Conservation (phyloP, 2,113 vertebrate genomes). For the Cephalopholis sonnerati region DNA sequence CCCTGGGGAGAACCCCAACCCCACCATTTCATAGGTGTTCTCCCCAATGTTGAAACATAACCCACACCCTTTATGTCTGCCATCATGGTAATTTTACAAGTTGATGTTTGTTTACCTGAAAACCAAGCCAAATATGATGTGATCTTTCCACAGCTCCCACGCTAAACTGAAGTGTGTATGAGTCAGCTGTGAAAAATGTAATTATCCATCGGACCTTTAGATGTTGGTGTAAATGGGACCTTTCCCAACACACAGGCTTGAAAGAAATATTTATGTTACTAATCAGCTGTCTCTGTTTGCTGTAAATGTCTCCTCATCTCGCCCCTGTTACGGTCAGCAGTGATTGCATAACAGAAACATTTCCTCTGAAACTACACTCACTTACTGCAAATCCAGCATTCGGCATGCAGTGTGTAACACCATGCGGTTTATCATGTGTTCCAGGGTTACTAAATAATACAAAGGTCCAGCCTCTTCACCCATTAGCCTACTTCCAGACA, state of each 20-base stretch:
- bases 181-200: neutral
- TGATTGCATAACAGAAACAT: slow-evolving; percentile 22
- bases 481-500: slow-evolving; percentile 20
- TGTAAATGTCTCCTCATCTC: slow-evolving; percentile 18
- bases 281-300: slow-evolving; percentile 14
- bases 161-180: neutral
- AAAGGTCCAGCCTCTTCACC: neutral
- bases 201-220: slow-evolving; percentile 1
- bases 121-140: neutral
- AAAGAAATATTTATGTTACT: neutral
- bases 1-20: too few species aligned
- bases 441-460: slow-evolving; percentile 22
- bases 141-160: neutral
- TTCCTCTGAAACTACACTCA: slow-evolving; percentile 18
- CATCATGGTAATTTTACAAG: neutral
- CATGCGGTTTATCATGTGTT: slow-evolving; percentile 44
- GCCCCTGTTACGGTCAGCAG: slow-evolving; percentile 13
- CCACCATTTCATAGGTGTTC: too few species aligned
- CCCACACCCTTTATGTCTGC: neutral
- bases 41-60: too few species aligned
- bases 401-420: slow-evolving; percentile 3
- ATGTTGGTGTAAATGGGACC: slow-evolving; percentile 8
- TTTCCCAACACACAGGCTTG: neutral
- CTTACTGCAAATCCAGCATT: neutral
- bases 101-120: slow-evolving; percentile 18